Evolutionary conservation across 1,140 invertebrate genomes (phyloP).

Genomic region (Camponotus vicinus): DNA sequence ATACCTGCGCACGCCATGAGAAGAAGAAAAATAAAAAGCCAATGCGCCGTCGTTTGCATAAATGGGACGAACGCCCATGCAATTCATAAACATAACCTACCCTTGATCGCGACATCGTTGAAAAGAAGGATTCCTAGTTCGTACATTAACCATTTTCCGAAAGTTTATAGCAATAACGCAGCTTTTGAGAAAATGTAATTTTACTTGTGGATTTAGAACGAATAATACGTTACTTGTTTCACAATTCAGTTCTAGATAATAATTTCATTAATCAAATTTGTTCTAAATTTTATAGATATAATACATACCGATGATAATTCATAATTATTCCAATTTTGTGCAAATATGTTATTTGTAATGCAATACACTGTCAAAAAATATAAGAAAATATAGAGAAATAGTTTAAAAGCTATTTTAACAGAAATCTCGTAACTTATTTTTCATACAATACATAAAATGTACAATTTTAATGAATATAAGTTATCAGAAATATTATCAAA

Average conservation of each 20-base stretch:
- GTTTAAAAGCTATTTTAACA: neutral
- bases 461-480: neutral
- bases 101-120: neutral
- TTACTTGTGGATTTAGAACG: neutral
- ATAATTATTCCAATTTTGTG: neutral
- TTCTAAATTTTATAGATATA: neutral
- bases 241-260: neutral
- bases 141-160: neutral
- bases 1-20: neutral
- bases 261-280: neutral
- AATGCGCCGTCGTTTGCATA: neutral
- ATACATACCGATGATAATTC: neutral
- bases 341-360: neutral
- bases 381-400: neutral
- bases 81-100: conserved; percentile 6
- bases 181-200: neutral
- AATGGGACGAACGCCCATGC: neutral
- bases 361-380: neutral
- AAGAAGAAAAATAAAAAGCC: neutral
- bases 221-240: neutral
- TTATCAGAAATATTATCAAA: neutral
- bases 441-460: neutral
- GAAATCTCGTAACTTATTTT: neutral
- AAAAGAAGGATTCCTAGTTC: neutral
- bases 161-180: neutral